Percentiles rank a stretch among this genome's conserved stretches.
phyloP scores from a whole-genome alignment of 53 echinoderm and acorn worm genomes.

The Echinarachnius parma region DNA sequence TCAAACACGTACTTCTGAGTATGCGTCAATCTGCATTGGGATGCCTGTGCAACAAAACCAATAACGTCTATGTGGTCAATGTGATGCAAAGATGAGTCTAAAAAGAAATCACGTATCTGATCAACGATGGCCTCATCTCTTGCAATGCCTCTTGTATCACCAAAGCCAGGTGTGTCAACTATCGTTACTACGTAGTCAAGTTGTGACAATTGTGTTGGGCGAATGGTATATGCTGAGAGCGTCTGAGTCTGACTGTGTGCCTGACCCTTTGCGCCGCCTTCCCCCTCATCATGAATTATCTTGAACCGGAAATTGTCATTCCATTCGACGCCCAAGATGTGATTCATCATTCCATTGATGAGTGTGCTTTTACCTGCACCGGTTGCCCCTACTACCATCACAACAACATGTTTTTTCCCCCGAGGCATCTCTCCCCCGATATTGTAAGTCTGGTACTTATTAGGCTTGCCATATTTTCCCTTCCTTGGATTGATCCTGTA shows the following conservation, averaged over 20 bases:
- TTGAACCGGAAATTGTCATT: conserved; percentile 60
- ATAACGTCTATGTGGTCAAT: no score
- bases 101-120: no score
- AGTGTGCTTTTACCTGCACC: conserved; percentile 63
- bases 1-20: conserved; percentile 58
- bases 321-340: conserved; percentile 56
- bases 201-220: neutral
- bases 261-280: conserved; percentile 26
- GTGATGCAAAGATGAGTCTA: no score
- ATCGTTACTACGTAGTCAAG: conserved; percentile 41
- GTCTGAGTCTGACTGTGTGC: conserved; percentile 53
- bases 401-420: conserved; percentile 45
- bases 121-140: no score
- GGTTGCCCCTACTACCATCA: conserved; percentile 49
- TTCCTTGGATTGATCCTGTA: neutral
- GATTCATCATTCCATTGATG: conserved; percentile 62
- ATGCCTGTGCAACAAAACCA: conserved; percentile 61
- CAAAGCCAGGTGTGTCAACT: no score
- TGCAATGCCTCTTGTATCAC: no score
- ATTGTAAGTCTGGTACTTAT: conserved; percentile 13
- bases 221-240: conserved; percentile 55
- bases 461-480: neutral
- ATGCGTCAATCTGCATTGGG: conserved; percentile 39
- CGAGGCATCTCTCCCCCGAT: neutral
- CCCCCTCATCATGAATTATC: conserved; percentile 34